Evolutionary conservation across 1,140 invertebrate species (phyloP), one percentile per base, ranked within the genome.

Genomic region (Drosophila saltans): DNA sequence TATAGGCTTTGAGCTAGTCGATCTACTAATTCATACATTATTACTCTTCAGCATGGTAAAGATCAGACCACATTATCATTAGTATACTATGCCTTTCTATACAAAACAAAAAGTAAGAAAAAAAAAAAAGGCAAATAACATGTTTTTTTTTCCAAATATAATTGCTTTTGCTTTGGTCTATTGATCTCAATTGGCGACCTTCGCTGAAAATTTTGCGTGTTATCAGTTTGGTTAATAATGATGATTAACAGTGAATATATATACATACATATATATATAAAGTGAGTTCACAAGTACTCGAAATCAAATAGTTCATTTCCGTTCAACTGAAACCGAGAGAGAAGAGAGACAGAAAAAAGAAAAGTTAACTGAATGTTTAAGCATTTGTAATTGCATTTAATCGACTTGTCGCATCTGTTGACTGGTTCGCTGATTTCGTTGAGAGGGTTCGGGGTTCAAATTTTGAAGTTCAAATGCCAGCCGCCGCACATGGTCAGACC

Each of bases 391-490:
- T 75, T 69, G 48, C 58, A 58, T 75, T 75, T 75, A 75, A 75
- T 66, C 62, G 62, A 57, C 21, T 62, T 45, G 61, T 24, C 55
- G 56, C 36, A 40, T 69, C 52, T 52, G 16, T 39, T 5, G 58
- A 11, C 75, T 72, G 66, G 61, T 24, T 79, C 3, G 8, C 45
- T 36, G 33, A 43, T n/a, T 43, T 43, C 9, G 10, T 43, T 11
- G 40, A 11, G 67, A n/a, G 72, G 66, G 82, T 76, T 76, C 67
- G 66, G 76, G 67, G 64, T 48, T 56, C 36, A 70, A 52, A 36
- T 21, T 9, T 9, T 57, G 40, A 43, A 75, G 56, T 58, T 63
- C 62, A 62, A 71, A 80, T 62, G 45, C 45, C 45, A 52, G 21
- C 1, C 45, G 60, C 21, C 24, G 11, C 7, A 45, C 39, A 62